phyloP scores from a whole-genome alignment of 2,888 invertebrate genomes.

The Aphelenchoides bicaudatus region DNA sequence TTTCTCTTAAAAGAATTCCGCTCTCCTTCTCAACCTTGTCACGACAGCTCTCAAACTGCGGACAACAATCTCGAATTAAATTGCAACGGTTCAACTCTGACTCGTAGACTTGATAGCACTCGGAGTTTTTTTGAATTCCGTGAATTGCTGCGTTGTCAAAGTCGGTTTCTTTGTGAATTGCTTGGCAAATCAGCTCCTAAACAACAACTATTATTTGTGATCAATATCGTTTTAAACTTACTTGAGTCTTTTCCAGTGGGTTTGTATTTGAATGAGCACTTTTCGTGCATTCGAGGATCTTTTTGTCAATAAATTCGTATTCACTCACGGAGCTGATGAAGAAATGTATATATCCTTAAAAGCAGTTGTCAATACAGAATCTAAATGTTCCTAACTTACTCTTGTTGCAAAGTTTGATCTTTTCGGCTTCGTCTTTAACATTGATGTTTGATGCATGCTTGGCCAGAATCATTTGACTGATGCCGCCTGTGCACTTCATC shows the following conservation, averaged over 20 bases:
- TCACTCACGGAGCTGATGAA: constrained; percentile 2
- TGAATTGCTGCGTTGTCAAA: constrained; percentile 16
- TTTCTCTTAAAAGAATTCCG: constrained; percentile 18
- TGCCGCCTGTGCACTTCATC: constrained; percentile 20
- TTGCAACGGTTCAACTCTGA: constrained; percentile 23
- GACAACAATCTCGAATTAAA: constrained; percentile 23
- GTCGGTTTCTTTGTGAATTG: constrained; percentile 21
- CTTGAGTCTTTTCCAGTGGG: constrained; percentile 17
- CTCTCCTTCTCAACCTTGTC: constrained; percentile 21
- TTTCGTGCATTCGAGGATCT: constrained; percentile 12
- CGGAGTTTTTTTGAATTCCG: constrained; percentile 5
- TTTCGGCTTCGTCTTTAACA: not conserved
- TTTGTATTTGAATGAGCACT: constrained; percentile 6
- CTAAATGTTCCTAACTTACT: not conserved
- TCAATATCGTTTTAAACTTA: not conserved
- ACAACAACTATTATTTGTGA: not conserved
- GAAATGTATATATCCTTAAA: constrained; percentile 6
- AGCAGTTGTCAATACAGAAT: not conserved
- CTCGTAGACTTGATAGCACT: constrained; percentile 18
- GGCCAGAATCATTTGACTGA: constrained; percentile 18
- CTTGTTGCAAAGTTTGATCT: not conserved
- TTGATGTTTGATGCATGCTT: not conserved
- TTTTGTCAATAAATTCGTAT: constrained; percentile 20
- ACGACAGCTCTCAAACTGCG: constrained; percentile 22
- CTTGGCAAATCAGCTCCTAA: constrained; percentile 23